Evolutionary conservation across 2,797 vertebrate species (phyloP), one percentile per base, ranked within the genome.

Genomic region (Schizopygopsis pylzovi): DNA sequence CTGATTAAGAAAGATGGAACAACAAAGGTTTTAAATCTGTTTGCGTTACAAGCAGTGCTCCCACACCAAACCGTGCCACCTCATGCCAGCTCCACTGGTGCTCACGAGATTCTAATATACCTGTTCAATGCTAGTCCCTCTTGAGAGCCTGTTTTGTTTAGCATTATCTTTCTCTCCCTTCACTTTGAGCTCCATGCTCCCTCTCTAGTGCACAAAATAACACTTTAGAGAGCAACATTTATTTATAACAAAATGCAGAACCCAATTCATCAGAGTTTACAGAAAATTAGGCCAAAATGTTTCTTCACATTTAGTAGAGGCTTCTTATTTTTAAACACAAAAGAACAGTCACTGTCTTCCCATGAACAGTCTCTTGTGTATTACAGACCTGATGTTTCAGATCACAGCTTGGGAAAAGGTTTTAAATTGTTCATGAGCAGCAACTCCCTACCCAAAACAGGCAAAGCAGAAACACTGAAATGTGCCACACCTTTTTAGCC

Each of bases 401-500:
- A 61, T 61, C 25, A 70, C 49, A 18, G 39, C 28, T 28, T 43
- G 16, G 8, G 15, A 25, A n/a, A 68, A 67, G 63, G 18, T 39
- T 70, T 68, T 49, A 81, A 37, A 22, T 71, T 8, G 41, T 71
- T 79, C 56, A 45, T 45, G 22, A 79, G 39, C 77, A 79, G 76
- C 8, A 63, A 79, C 77, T 65, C 56, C n/a, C 71, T 37, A 61
- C 28, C 12, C 22, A 28, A 72, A n/a, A 0, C 20, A 45, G 10
- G 0, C 47, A 63, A 77, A 47, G 22, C 68, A 33, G 20, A 70
- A 75, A 86, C 10, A n/a, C 28, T 76, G 6, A 49, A 83, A 79
- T 13, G 83, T 65, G 61, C 67, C 86, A 16, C 33, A 99, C 98
- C 97, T 98, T 99, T 96, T 98, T 99, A 88, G 95, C 94, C 37